Base-by-base conservation (phyloP, 2,797 vertebrate genomes). In the Parauchenoglanis punctatus region DNA sequence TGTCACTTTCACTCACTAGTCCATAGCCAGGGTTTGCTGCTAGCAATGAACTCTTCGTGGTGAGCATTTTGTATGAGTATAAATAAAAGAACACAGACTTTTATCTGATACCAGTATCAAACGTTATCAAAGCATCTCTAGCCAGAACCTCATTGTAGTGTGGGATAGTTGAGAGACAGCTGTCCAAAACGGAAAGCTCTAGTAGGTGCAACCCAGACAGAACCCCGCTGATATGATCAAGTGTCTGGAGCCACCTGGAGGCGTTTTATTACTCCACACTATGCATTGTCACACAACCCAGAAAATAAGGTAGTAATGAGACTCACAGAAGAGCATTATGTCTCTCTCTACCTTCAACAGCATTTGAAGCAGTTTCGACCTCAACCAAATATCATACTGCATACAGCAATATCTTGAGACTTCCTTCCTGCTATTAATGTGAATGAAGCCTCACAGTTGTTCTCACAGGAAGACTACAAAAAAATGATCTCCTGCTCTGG, bases 151-250 rank as follows among this genome's bases (percentile, higher is more conserved):
- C n/a, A 7, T 12, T 25, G 2, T 61, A 61, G 4, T 25, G 5
- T 7, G 7, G 10, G 28, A 59, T 10, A 46, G 77, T 11, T 2
- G 5, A 54, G 40, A 75, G 68, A 65, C 10, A 35, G 44, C 44
- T 67, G 59, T 68, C 25, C 4, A 2, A 76, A 78, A 56, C 54
- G 31, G 35, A 35, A 13, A 20, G 7, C 52, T 65, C 77, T 44
- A 75, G 83, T 67, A 88, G 76, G 67, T 72, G 75, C 40, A 81
- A 17, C n/a, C 23, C 35, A 85, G 76, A 72, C 52, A 31, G 87
- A 85, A 68, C 61, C 82, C 82, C 70, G 75, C 83, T 80, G 83
- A 63, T 52, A 15, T 65, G 82, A 87, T 80, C 35, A 56, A 23
- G 54, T 72, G 82, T 67, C 87, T 87, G 56, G 75, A 73, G 56